A percentile compares a stretch with the other conserved stretches of the same genome.
Evolutionary conservation across 2,888 invertebrate species (phyloP).

Genomic region (Drosophila macrospina): DNA sequence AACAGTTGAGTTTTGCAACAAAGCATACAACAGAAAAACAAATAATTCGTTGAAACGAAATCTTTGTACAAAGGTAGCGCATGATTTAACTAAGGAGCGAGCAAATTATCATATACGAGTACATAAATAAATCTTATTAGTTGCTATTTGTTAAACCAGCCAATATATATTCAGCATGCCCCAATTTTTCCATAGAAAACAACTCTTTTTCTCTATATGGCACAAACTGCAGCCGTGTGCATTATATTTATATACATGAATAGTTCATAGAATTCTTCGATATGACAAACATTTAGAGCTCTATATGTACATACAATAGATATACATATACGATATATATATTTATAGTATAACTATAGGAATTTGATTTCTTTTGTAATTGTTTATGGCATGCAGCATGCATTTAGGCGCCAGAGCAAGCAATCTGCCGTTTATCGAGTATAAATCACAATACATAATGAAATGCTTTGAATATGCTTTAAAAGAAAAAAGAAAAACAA

Average conservation of each 20-base stretch:
- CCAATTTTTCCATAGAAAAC: constrained; percentile 20
- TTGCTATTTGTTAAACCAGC: constrained; percentile 35
- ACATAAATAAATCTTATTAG: constrained; percentile 33
- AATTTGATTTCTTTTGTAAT: constrained; percentile 44
- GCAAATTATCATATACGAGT: constrained; percentile 42
- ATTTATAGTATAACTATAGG: constrained; percentile 45
- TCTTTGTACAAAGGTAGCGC: constrained; percentile 55
- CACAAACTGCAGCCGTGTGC: constrained; percentile 48
- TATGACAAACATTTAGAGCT: constrained; percentile 70
- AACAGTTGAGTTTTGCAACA: constrained; percentile 47
- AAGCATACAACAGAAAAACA: constrained; percentile 20
- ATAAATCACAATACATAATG: constrained; percentile 48
- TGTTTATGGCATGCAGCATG: constrained; percentile 56
- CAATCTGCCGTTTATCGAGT: constrained; percentile 43
- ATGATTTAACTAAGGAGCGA: constrained; percentile 46
- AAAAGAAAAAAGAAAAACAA: constrained; percentile 49
- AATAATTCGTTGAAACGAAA: constrained; percentile 55
- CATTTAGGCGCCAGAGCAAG: constrained; percentile 50
- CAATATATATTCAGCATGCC: constrained; percentile 38
- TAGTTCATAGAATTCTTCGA: constrained; percentile 39
- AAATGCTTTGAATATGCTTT: constrained; percentile 83
- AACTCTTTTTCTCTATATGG: constrained; percentile 19
- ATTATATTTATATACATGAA: constrained; percentile 33
- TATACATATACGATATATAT: constrained; percentile 40
- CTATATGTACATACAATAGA: constrained; percentile 61